Conservation (phyloP, 2,888 invertebrate genomes). For the Drosophila nr. perissopoda region DNA sequence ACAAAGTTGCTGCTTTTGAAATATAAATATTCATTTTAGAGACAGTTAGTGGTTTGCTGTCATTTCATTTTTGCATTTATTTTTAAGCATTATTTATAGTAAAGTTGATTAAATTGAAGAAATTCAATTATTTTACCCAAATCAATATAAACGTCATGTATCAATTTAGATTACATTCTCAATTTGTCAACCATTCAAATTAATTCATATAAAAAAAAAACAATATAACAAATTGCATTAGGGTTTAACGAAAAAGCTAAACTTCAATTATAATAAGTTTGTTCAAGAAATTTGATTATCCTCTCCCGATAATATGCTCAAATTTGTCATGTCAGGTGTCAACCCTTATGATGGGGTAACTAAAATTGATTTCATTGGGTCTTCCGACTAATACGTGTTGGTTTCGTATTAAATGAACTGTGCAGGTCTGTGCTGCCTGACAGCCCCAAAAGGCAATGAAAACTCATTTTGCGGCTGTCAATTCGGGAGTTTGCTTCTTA, state of each 20-base stretch:
- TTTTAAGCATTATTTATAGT: not conserved
- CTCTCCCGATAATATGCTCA: not conserved
- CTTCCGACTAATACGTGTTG: not conserved
- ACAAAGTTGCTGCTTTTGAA: not conserved
- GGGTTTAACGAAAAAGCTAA: not conserved
- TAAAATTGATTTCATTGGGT: conserved; percentile 14
- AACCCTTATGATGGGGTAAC: not conserved
- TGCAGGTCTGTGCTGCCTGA: not conserved
- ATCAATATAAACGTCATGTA: not conserved
- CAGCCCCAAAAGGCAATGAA: conserved; percentile 6
- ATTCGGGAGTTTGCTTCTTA: not conserved
- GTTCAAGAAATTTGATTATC: conserved; percentile 4
- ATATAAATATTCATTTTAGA: not conserved
- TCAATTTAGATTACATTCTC: not conserved
- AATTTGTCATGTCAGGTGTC: not conserved
- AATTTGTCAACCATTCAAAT: conserved; percentile 6
- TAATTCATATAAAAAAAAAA: not conserved
- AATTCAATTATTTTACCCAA: conserved; percentile 5
- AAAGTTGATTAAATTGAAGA: not conserved
- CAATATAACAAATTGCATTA: not conserved
- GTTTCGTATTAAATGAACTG: conserved; percentile 1
- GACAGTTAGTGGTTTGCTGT: not conserved
- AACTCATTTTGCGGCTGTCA: conserved; percentile 5
- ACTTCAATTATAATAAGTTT: not conserved
- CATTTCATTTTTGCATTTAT: not conserved